phyloP scores from a whole-genome alignment of 2,113 vertebrate genomes.

The Trogon melanurus region DNA sequence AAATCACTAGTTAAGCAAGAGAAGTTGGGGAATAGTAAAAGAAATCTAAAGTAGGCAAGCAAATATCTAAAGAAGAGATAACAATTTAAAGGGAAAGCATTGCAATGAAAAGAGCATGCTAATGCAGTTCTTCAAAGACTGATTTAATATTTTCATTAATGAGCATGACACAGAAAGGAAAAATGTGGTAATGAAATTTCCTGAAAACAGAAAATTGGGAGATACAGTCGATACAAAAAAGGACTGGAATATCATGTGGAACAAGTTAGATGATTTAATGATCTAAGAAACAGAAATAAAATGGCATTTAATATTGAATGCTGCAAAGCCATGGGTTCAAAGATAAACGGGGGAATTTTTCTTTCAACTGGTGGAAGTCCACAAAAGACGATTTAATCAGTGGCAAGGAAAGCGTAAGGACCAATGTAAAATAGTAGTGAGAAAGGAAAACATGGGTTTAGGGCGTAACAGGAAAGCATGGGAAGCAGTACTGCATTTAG shows the following conservation, averaged over 20 bases:
- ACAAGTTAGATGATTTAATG: background rate
- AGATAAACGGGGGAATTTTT: background rate
- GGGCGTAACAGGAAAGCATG: background rate
- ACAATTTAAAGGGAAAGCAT: slow-evolving; percentile 26
- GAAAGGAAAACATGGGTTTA: background rate
- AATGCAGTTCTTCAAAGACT: slow-evolving; percentile 38
- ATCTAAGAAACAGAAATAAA: slow-evolving; percentile 5
- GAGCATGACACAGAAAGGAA: background rate
- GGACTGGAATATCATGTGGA: background rate
- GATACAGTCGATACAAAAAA: background rate
- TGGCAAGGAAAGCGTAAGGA: background rate
- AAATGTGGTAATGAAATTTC: slow-evolving; percentile 24
- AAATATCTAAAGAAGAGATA: slow-evolving; percentile 23
- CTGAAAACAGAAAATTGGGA: slow-evolving; percentile 19
- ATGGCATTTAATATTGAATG: background rate
- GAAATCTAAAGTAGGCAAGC: slow-evolving; percentile 33
- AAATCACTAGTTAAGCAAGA: slow-evolving; percentile 45
- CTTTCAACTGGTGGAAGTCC: background rate
- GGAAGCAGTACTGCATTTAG: background rate
- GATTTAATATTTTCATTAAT: slow-evolving; percentile 37
- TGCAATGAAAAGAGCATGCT: slow-evolving; percentile 6
- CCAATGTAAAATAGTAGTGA: background rate
- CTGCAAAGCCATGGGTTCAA: background rate
- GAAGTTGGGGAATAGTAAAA: slow-evolving; percentile 5
- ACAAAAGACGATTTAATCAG: background rate